Conservation (phyloP, 2,797 vertebrate species). For the Sebastes ruberrimus region DNA sequence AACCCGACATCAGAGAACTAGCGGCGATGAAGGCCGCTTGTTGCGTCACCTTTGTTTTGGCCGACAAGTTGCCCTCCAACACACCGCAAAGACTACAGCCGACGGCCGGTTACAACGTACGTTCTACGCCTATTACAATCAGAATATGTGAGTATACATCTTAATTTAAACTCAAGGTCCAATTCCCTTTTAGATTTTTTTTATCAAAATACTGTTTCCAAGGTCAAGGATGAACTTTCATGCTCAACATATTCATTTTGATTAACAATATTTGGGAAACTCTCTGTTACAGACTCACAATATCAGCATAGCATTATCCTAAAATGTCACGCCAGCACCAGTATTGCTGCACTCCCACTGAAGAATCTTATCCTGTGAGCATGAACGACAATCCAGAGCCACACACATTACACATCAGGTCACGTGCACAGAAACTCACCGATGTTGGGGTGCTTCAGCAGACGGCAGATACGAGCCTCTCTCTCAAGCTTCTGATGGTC, state of each 20-base stretch:
- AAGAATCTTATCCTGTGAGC: background rate
- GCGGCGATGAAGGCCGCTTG: no score
- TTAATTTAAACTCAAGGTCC: background rate
- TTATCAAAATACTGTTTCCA: background rate
- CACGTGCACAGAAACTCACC: conserved; percentile 59
- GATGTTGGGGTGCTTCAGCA: conserved; percentile 79
- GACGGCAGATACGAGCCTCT: conserved; percentile 79
- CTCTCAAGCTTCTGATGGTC: conserved; percentile 80
- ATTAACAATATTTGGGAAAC: background rate
- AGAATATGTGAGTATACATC: background rate
- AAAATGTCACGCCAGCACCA: background rate
- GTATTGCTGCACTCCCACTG: background rate
- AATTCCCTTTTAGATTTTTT: background rate
- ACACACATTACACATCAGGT: background rate
- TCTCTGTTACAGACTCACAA: background rate
- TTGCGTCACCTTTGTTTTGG: no score
- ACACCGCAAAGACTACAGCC: no score
- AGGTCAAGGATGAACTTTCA: background rate
- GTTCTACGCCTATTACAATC: background rate
- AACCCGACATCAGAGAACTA: no score
- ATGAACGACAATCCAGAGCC: background rate
- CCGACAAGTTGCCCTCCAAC: no score
- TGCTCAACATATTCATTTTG: background rate
- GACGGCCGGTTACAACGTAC: no score
- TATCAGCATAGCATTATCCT: background rate